Evolutionary conservation across 2,797 vertebrate species (phyloP).

Genomic region (Potorous gilbertii): DNA sequence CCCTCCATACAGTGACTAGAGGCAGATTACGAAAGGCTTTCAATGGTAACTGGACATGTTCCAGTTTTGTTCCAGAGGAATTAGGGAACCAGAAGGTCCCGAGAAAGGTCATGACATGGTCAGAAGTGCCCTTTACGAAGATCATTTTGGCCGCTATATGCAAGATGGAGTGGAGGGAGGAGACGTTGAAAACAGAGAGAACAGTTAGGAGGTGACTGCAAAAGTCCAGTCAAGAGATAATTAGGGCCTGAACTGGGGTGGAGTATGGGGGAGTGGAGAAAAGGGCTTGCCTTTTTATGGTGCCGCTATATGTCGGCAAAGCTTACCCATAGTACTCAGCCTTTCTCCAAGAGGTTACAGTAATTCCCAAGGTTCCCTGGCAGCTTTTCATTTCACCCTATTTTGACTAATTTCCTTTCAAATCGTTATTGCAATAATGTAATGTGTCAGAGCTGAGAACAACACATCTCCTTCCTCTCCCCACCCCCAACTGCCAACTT

Average conservation of each 20-base stretch:
- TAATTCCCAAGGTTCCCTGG: constrained; percentile 44
- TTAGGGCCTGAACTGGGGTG: background rate
- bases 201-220: background rate
- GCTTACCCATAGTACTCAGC: background rate
- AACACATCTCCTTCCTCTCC: constrained; percentile 61
- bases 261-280: background rate
- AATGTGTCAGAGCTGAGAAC: constrained; percentile 53
- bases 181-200: background rate
- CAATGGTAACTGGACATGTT: background rate
- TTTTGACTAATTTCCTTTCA: constrained; percentile 75
- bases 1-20: background rate
- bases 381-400: constrained; percentile 74
- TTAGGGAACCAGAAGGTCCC: background rate
- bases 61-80: background rate
- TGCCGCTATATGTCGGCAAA: background rate
- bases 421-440: constrained; percentile 72
- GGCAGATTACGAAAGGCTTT: background rate
- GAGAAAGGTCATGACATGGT: background rate
- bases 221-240: background rate
- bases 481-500: background rate
- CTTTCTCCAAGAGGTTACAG: constrained; percentile 7
- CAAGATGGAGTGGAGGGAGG: background rate
- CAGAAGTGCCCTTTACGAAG: background rate
- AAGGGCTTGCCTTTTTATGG: background rate
- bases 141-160: background rate